Evolutionary conservation across 2,113 vertebrate species (phyloP).

Genomic region (Phrynosoma blainvillii): DNA sequence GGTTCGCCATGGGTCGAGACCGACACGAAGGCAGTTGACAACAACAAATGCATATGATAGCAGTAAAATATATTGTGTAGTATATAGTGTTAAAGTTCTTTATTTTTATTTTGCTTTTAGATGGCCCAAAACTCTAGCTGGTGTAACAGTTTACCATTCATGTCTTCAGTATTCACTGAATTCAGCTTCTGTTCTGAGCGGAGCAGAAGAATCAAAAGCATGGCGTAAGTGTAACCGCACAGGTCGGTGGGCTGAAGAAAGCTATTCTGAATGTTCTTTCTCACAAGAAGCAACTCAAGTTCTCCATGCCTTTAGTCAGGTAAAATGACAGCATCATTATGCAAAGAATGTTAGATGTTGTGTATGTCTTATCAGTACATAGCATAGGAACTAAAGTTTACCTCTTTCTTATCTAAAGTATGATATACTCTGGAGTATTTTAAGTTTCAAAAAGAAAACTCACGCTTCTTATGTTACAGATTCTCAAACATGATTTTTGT

Average conservation of each 20-base stretch:
- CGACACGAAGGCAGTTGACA: no score
- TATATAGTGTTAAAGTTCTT: slow-evolving; percentile 10
- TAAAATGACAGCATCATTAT: slow-evolving; percentile 52
- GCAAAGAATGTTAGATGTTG: not conserved
- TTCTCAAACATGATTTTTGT: not conserved
- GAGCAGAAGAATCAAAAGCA: slow-evolving; percentile 78
- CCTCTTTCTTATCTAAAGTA: not conserved
- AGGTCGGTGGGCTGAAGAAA: slow-evolving; percentile 87
- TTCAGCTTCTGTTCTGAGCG: slow-evolving; percentile 55
- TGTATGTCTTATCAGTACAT: not conserved
- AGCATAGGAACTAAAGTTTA: not conserved
- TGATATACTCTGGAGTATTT: not conserved
- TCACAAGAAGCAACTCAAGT: slow-evolving; percentile 85
- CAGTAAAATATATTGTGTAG: no score
- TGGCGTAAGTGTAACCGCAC: slow-evolving; percentile 86
- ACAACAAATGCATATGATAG: no score
- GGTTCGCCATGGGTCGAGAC: no score
- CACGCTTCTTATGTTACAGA: not conserved
- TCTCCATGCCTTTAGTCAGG: slow-evolving; percentile 89
- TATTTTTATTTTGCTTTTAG: slow-evolving; percentile 66
- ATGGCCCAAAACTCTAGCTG: slow-evolving; percentile 90
- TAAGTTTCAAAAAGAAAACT: not conserved
- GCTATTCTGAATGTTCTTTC: slow-evolving; percentile 89
- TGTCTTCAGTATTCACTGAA: slow-evolving; percentile 80
- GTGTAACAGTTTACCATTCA: slow-evolving; percentile 83